Evolutionary conservation across 2,113 vertebrate genomes (phyloP), one percentile per base, ranked within the genome.

Genomic region (Microcebus murinus): DNA sequence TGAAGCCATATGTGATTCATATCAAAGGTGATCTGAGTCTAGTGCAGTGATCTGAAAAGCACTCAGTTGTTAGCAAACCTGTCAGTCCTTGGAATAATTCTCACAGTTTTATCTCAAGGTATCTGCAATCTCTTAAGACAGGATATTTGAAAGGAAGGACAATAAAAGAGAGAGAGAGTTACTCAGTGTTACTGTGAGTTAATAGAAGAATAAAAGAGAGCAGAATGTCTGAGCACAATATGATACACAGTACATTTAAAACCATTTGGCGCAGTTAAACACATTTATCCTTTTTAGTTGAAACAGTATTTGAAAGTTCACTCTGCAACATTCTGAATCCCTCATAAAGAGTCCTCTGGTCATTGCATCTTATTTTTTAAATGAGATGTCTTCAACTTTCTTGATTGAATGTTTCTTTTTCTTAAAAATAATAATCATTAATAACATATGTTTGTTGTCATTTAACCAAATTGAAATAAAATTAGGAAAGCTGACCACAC

Each of bases 1-100:
- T 91, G 92, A 93, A 97, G 87, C 97, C 97, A 97, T 98, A 98
- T 97, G 97, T 96, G 73, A 55, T 94, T 98, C 79, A 77, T 96
- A 98, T 92, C 55, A 97, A 97, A 98, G 84, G 73, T 96, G 73
- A 94, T 77, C 97, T 70, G 86, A 95, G 39, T 94, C 55, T 90
- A 90, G 71, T 39, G 84, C 95, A 97, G 61, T 77, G 89, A 98
- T 97, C 91, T 97, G 93, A 97, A 93, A 87, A 94, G 94, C 39
- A 83, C 82, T 91, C 93, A 77, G 76, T 93, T 97, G 65, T 97
- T 98, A 97, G 88, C 61, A 98, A 98, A 98, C 80, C 97, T 98
- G 97, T 97, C 98, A 98, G 89, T 84, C 74, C 87, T 97, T 97
- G 77, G 83, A 97, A 97, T 93, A 97, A 96, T 97, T 97, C 71